Evolutionary conservation across 2,888 invertebrate genomes (phyloP).

Genomic region (Pogonocherus hispidulus): DNA sequence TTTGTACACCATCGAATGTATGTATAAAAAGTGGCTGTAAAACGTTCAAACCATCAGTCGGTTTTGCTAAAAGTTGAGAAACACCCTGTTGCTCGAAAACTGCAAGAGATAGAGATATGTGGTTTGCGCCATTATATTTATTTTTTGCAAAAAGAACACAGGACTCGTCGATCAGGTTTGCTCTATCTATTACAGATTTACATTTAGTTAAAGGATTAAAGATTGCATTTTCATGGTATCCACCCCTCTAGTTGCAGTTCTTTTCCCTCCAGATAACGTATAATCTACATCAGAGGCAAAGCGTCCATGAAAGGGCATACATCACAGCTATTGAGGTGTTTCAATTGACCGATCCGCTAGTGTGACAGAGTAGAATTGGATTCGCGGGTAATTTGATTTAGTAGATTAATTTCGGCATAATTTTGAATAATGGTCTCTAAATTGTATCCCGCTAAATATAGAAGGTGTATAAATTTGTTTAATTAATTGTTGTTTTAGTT

Average conservation of each 20-base stretch:
- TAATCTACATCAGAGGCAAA: slow-evolving; percentile 45
- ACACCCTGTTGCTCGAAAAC: too few species aligned
- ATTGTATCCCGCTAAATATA: slow-evolving; percentile 40
- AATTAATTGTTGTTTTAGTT: slow-evolving; percentile 16
- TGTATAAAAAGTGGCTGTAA: too few species aligned
- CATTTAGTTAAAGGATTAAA: too few species aligned
- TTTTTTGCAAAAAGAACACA: too few species aligned
- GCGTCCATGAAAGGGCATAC: slow-evolving; percentile 52
- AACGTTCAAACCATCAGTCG: too few species aligned
- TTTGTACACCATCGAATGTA: too few species aligned
- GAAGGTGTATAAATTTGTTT: slow-evolving; percentile 38
- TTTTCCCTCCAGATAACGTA: slow-evolving; percentile 36
- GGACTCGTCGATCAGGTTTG: too few species aligned
- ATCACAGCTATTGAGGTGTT: slow-evolving; percentile 57
- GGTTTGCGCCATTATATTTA: too few species aligned
- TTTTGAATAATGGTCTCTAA: slow-evolving; percentile 60
- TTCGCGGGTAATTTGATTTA: slow-evolving; percentile 62
- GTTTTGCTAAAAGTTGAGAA: too few species aligned
- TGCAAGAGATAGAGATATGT: too few species aligned
- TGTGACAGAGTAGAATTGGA: slow-evolving; percentile 59
- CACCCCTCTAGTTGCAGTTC: slow-evolving; percentile 17
- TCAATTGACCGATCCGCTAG: slow-evolving; percentile 60
- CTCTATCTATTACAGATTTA: too few species aligned
- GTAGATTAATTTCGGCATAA: slow-evolving; percentile 62
- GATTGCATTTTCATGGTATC: not conserved